phyloP scores from a whole-genome alignment of 2,113 vertebrate genomes.

The Morone saxatilis region DNA sequence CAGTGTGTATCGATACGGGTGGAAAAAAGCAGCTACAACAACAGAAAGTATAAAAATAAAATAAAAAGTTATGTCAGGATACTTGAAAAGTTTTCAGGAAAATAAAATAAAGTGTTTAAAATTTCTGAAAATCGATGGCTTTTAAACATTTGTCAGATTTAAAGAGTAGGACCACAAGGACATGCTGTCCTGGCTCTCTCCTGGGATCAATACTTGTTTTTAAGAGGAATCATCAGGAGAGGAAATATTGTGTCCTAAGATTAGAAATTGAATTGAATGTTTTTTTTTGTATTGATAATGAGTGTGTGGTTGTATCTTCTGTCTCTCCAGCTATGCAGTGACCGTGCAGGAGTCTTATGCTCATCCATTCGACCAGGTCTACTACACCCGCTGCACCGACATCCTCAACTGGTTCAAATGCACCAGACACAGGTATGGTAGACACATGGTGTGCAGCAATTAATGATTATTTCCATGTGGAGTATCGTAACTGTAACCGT shows the following conservation, averaged over 20 bases:
- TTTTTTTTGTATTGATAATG: no score
- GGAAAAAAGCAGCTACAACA: no score
- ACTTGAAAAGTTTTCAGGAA: not conserved
- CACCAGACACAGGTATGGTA: conserved; percentile 90
- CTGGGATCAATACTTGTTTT: not conserved
- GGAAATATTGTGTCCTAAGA: not conserved
- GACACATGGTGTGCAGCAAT: not conserved
- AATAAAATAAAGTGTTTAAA: not conserved
- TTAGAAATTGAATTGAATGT: no score
- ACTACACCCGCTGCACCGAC: conserved; percentile 95
- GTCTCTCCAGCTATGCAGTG: conserved; percentile 89
- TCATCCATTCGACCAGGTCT: conserved; percentile 95
- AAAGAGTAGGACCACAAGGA: not conserved
- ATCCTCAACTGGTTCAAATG: conserved; percentile 99
- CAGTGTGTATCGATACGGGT: no score
- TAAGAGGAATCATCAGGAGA: not conserved
- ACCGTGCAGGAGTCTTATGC: conserved; percentile 95
- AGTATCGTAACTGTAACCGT: no score
- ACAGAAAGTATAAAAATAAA: no score
- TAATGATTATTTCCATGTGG: not conserved
- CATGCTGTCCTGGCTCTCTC: not conserved
- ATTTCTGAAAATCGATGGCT: not conserved
- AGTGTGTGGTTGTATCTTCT: not conserved
- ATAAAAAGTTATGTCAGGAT: not conserved
- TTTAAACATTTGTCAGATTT: not conserved